Evolutionary conservation across 2,797 vertebrate species (phyloP).

Genomic region (Sebastes goodei): DNA sequence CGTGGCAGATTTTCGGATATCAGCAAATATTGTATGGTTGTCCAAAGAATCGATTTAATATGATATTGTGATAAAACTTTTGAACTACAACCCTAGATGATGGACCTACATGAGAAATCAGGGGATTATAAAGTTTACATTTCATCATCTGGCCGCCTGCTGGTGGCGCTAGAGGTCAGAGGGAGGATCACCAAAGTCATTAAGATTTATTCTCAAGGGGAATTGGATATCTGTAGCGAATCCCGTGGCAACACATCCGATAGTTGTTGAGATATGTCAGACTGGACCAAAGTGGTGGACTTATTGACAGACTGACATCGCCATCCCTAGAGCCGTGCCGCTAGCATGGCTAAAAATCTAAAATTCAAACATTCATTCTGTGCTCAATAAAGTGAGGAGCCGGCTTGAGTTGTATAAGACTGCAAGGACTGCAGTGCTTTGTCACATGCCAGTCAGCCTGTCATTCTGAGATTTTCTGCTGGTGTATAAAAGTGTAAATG

Average conservation of each 20-base stretch:
- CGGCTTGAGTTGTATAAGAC: not conserved
- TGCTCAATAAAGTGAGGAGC: not conserved
- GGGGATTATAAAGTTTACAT: not conserved
- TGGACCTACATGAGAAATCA: not conserved
- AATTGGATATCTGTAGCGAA: not conserved
- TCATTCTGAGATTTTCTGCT: not conserved
- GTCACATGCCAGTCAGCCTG: conserved; percentile 3
- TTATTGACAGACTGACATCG: not conserved
- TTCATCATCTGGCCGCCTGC: not conserved
- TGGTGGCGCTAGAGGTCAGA: not conserved
- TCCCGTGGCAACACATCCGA: not conserved
- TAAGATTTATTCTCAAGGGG: not conserved
- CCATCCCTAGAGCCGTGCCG: not conserved
- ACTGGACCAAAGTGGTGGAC: not conserved
- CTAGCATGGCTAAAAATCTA: not conserved
- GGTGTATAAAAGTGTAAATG: not conserved
- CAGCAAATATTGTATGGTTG: too few relatives aligned
- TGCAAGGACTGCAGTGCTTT: not conserved
- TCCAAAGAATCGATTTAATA: too few relatives aligned
- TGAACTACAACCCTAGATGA: not conserved
- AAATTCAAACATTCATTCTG: not conserved
- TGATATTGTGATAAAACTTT: too few relatives aligned
- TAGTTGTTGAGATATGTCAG: not conserved
- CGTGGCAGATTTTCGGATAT: too few relatives aligned
- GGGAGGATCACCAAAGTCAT: not conserved